Percentiles rank a stretch among this genome's conserved stretches.
Evolutionary conservation across 2,797 vertebrate species (phyloP).

Genomic region (Sarcoramphus papa): DNA sequence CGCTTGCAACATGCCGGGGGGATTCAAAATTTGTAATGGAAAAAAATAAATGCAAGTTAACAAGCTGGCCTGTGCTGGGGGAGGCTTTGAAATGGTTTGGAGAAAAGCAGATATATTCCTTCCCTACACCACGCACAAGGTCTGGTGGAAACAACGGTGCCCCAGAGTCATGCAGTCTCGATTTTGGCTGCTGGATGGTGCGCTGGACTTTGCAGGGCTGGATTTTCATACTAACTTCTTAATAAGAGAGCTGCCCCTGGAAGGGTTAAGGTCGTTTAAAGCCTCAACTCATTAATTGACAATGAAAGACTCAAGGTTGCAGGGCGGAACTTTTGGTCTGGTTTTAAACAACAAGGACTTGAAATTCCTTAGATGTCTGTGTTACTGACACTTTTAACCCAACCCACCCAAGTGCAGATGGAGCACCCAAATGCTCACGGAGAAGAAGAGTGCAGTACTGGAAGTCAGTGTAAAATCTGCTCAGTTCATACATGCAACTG

Average conservation of each 20-base stretch:
- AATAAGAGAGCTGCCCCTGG: not conserved
- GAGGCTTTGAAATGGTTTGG: not conserved
- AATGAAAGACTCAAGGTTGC: not conserved
- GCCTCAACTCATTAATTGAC: not conserved
- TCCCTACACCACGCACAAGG: not conserved
- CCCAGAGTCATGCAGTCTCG: rapidly evolving
- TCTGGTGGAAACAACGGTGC: not conserved
- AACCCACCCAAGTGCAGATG: not conserved
- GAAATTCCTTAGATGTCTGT: not conserved
- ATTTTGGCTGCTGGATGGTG: not conserved
- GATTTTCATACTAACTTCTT: not conserved
- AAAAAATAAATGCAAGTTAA: not conserved
- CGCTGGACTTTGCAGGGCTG: not conserved
- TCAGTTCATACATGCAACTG: not conserved
- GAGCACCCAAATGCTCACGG: rapidly evolving
- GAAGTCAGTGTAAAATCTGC: not conserved
- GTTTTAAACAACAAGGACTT: not conserved
- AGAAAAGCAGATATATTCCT: not conserved
- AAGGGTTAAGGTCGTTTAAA: not conserved
- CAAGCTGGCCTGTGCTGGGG: rapidly evolving
- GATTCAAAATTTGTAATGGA: not conserved
- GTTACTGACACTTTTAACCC: not conserved
- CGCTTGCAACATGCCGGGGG: not conserved
- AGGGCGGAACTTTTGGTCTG: not conserved
- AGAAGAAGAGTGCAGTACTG: not conserved